Conservation (phyloP, 2,888 invertebrate species). For the Atrina japonica region DNA sequence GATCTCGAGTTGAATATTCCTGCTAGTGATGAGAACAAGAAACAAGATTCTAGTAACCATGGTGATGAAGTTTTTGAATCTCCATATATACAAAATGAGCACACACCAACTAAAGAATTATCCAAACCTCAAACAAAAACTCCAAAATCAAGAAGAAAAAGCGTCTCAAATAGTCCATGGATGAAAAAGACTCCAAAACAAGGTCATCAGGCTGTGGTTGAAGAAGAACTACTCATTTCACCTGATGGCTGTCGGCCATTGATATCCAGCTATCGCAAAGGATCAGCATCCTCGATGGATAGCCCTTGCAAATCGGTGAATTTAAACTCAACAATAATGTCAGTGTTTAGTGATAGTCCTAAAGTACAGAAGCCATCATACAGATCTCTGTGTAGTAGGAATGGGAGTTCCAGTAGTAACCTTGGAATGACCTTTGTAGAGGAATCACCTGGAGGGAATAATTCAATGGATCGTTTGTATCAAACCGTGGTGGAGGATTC, state of each 20-base stretch:
- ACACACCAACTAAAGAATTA: no score
- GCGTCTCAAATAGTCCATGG: constrained; percentile 43
- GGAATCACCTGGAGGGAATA: constrained; percentile 40
- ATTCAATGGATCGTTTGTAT: background rate
- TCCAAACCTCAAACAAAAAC: constrained; percentile 27
- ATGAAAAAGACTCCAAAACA: constrained; percentile 31
- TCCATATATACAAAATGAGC: no score
- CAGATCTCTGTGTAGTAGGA: background rate
- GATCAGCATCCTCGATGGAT: background rate
- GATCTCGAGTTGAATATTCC: no score
- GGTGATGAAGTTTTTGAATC: no score
- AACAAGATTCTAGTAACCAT: no score
- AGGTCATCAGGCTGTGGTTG: constrained; percentile 35
- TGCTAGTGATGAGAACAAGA: no score
- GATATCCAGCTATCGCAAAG: constrained; percentile 40
- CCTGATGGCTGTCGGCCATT: constrained; percentile 62
- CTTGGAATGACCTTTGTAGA: constrained; percentile 33
- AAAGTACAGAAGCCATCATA: background rate
- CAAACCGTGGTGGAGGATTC: constrained; percentile 41
- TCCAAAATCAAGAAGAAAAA: constrained; percentile 27
- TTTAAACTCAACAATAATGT: constrained; percentile 44
- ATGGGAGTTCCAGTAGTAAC: background rate
- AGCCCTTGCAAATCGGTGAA: constrained; percentile 4
- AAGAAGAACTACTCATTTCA: constrained; percentile 62
- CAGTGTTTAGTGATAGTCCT: constrained; percentile 37